Base-by-base conservation (phyloP, 2,113 vertebrate species). In the Gymnogyps californianus region DNA sequence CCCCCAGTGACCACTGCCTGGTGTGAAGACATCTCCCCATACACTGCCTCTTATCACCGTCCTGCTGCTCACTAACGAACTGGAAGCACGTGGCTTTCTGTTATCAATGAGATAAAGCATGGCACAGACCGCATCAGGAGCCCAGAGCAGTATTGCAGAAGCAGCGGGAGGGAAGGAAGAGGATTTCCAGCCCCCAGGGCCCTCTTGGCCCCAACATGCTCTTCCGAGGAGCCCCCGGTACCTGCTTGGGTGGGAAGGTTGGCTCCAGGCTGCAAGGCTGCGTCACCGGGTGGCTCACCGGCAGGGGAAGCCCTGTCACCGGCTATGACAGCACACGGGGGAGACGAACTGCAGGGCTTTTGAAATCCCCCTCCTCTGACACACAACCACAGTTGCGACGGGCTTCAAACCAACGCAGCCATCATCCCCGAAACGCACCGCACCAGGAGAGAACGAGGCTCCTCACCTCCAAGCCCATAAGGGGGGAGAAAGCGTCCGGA, bases 301-400 rank as follows among this genome's bases (percentile, higher is more conserved):
- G 54, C 76, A 64, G 5, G 4, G 16, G 21, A 69, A 70, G 7
- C 31, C 17, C 47, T 11, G 19, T 26, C 86, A 59, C 26, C 1
- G 0, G 57, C n/a, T 52, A 9, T 0, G 0, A 38, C 29, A 74
- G 29, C 0, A 0, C 10, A n/a, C 0, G 2, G 14, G 26, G 10
- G 7, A 89, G n/a, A 59, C 3, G 24, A 72, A 40, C 74, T 66
- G 36, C 31, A 11, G n/a, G 32, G n/a, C 38, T 92, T 55, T 22
- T 7, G 44, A 55, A 49, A 71, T 6, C 25, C 26, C n/a, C n/a
- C 24, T 87, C 51, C 59, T 70, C 55, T 49, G 36, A 57, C 52
- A 79, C 36, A 70, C 42, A 57, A 9, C 25, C 31, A 74, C 4
- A 10, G 47, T 52, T 75, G 28, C 2, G 4, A 64, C 3, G 21